Conservation (phyloP, 2,888 invertebrate genomes). For the Lithophane socia region DNA sequence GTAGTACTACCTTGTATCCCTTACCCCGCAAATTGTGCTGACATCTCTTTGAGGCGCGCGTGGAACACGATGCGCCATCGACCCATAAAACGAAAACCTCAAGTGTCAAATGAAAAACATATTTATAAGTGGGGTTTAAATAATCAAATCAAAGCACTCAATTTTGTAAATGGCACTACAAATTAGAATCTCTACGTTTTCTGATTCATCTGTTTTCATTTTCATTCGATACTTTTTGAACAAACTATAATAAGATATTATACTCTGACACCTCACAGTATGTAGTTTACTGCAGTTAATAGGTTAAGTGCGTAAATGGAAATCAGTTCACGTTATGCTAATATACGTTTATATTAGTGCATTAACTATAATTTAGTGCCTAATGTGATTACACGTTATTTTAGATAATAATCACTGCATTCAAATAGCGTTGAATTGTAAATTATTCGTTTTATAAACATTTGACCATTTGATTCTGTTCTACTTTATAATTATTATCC, state of each 20-base stretch:
- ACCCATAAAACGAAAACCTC: neutral
- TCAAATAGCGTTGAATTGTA: slow-evolving; percentile 2
- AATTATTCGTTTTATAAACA: slow-evolving; percentile 16
- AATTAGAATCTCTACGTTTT: neutral
- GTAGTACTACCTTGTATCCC: too few species aligned
- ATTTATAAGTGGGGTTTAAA: neutral
- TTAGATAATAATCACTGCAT: slow-evolving; percentile 16
- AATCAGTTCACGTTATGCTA: slow-evolving; percentile 27
- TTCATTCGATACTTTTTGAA: neutral
- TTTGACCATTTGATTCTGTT: neutral
- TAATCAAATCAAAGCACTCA: neutral
- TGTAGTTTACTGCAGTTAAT: slow-evolving; percentile 24
- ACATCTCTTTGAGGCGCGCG: too few species aligned
- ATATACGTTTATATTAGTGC: slow-evolving; percentile 25
- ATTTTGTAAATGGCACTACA: neutral
- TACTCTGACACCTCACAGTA: neutral
- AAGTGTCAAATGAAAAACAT: neutral
- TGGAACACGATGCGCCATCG: too few species aligned
- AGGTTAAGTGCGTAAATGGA: slow-evolving; percentile 12
- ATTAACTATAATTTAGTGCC: slow-evolving; percentile 14
- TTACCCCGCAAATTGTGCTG: too few species aligned
- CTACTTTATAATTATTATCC: too few species aligned
- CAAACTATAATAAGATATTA: neutral
- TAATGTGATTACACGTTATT: slow-evolving; percentile 4
- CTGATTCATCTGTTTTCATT: neutral